These are phyloP conservation scores for Parazoanthus darwini DNA, from an alignment of 92 coral and sea anemone species.

Conservation along the genomic window DNA sequence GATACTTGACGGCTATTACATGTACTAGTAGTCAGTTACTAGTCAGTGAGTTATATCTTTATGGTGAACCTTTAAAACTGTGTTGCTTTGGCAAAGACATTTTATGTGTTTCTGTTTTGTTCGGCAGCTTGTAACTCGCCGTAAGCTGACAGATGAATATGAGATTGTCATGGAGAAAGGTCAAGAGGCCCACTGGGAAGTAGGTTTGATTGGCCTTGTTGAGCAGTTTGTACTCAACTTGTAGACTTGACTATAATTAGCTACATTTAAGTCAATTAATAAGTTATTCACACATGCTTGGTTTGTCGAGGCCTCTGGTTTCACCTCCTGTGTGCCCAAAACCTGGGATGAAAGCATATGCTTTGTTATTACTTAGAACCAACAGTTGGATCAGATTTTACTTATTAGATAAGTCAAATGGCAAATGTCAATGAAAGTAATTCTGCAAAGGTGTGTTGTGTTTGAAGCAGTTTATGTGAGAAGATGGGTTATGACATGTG, in stretches of 20 bases:
- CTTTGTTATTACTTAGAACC: background rate
- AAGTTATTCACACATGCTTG: background rate
- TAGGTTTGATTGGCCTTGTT: constrained; percentile 19
- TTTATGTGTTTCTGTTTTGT: background rate
- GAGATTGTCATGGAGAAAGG: constrained; percentile 76
- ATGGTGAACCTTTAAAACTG: too few species aligned
- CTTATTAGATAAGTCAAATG: background rate
- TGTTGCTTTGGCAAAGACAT: too few species aligned
- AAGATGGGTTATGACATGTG: too few species aligned
- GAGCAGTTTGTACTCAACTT: background rate
- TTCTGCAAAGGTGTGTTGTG: too few species aligned
- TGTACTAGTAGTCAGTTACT: too few species aligned
- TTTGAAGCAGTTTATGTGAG: too few species aligned
- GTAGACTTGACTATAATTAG: background rate
- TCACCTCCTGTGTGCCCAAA: too few species aligned
- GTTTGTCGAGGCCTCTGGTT: background rate
- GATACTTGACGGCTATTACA: too few species aligned
- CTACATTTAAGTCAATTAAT: background rate
- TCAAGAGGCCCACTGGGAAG: constrained; percentile 99
- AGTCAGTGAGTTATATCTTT: too few species aligned
- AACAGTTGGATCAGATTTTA: background rate
- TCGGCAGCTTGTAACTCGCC: constrained; percentile 49
- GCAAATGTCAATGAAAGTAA: too few species aligned
- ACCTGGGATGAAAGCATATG: too few species aligned
- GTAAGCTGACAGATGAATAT: constrained; percentile 82